Base-by-base conservation (phyloP, 2,797 vertebrate species). In the Pangasius krempfi region DNA sequence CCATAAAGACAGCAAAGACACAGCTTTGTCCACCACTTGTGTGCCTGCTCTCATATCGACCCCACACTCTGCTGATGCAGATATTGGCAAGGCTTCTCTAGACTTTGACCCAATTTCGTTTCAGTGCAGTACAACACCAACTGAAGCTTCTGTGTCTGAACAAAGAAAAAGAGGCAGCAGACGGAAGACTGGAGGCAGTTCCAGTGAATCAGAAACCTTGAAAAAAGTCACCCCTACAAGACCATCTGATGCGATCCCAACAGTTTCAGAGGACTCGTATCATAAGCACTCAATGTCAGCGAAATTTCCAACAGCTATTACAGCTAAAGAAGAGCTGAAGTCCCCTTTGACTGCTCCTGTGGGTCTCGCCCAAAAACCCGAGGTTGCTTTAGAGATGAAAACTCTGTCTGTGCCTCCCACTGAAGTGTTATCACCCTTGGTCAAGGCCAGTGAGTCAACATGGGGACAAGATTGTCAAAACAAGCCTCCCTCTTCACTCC, bases 31-130 rank as follows among this genome's bases (percentile, higher is more conserved):
- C 64, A 95, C 95, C 54, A 94, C 96, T 84, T 96, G 96, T 0
- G 95, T 97, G 7, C 97, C 97, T 0, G 97, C 96, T 54, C 96
- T 97, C 16, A 91, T 97, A 93, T 94, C 96, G 10, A 92, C 95
- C 72, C 94, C 95, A 2, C 93, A 93, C 14, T 90, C 93, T 25
- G 62, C 94, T 37, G 78, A 60, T 91, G 89, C 98, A 0, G 98
- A 98, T 91, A 94, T 96, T 0, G 94, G 96, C 89, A 97, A 98
- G 0, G 97, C 97, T 52, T 97, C 96, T 89, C 93, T 98, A 95
- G 98, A 99, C 95, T 98, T 98, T n/a, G 98, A 99, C 92, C 98
- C 98, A 0, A 97, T 98, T 97, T 98, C 97, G 62, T 99, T 98
- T 90, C 98, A 98, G 92, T 97, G 97, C 94, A 98, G 98, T 92